A percentile compares a stretch with the other conserved stretches of the same genome.
Conservation (phyloP, 2,888 invertebrate genomes). For the Drosophila birchii region DNA sequence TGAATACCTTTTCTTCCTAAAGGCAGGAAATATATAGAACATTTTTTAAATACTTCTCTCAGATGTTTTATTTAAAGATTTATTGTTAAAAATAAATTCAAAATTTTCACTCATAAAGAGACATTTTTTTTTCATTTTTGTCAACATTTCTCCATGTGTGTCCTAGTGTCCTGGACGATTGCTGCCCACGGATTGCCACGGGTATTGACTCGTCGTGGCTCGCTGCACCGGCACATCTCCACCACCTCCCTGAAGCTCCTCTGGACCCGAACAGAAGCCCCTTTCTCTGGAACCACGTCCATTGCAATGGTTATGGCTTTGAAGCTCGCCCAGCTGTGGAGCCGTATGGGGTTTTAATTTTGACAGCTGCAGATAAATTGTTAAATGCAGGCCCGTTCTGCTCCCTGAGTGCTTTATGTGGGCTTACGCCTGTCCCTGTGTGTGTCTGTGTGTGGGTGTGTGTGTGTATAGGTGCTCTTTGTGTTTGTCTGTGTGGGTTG, state of each 20-base stretch:
- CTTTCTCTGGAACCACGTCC: constrained; percentile 12
- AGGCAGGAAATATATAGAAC: too few species aligned
- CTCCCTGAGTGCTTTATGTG: constrained; percentile 76
- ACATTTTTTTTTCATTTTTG: too few species aligned
- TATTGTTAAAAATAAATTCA: too few species aligned
- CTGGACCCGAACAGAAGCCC: not conserved
- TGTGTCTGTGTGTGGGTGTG: constrained; percentile 20
- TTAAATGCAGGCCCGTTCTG: constrained; percentile 80
- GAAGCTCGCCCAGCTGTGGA: constrained; percentile 44
- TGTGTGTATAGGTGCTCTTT: constrained; percentile 2
- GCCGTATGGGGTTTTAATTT: constrained; percentile 83
- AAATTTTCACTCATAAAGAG: too few species aligned
- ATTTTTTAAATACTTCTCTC: too few species aligned
- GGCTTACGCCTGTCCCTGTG: constrained; percentile 71
- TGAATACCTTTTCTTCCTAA: too few species aligned
- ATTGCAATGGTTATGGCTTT: constrained; percentile 55
- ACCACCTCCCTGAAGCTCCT: not conserved
- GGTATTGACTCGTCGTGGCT: constrained; percentile 77
- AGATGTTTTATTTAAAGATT: too few species aligned
- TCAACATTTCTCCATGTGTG: constrained; percentile 5
- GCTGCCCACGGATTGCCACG: constrained; percentile 66
- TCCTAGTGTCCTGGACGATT: constrained; percentile 57
- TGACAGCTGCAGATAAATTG: constrained; percentile 84
- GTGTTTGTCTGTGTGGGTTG: constrained; percentile 54
- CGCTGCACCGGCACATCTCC: constrained; percentile 54